Percentiles rank a stretch among this genome's conserved stretches.
These are phyloP conservation scores for Clarias pachynema DNA, from an alignment of 2,797 vertebrate species.

Conservation along the genomic window DNA sequence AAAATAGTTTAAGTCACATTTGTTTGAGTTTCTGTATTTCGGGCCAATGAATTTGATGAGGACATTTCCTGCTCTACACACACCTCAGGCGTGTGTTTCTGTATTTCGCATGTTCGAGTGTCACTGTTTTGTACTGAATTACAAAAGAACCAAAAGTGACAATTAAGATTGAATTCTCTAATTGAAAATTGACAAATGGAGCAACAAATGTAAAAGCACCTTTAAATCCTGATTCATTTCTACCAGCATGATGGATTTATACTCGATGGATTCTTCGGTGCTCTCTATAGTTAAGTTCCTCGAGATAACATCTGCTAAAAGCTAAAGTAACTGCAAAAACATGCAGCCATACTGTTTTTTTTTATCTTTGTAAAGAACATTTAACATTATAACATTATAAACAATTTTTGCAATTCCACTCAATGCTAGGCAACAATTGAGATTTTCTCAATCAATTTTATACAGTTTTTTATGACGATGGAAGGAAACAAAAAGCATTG, in stretches of 20 bases:
- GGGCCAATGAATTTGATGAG: too few relatives aligned
- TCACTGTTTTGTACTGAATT: neutral
- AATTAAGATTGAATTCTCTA: neutral
- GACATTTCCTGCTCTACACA: neutral
- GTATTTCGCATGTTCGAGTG: neutral
- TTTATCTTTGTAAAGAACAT: neutral
- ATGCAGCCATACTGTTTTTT: neutral
- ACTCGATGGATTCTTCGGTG: neutral
- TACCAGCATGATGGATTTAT: neutral
- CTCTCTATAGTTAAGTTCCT: neutral
- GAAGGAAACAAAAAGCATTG: neutral
- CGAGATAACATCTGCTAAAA: neutral
- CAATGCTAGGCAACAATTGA: neutral
- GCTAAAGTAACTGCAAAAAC: neutral
- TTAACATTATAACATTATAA: too few relatives aligned
- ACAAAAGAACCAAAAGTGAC: neutral
- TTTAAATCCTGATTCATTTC: neutral
- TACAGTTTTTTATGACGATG: neutral
- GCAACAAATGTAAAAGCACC: neutral
- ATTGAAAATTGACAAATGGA: neutral
- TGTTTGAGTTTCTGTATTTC: neutral
- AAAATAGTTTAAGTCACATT: neutral
- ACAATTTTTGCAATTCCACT: neutral
- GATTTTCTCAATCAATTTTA: neutral
- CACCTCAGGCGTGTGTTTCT: neutral